A percentile compares a stretch with the other conserved stretches of the same genome.
Evolutionary conservation across 2,888 invertebrate genomes (phyloP).

Genomic region (Lampropteryx suffumata): DNA sequence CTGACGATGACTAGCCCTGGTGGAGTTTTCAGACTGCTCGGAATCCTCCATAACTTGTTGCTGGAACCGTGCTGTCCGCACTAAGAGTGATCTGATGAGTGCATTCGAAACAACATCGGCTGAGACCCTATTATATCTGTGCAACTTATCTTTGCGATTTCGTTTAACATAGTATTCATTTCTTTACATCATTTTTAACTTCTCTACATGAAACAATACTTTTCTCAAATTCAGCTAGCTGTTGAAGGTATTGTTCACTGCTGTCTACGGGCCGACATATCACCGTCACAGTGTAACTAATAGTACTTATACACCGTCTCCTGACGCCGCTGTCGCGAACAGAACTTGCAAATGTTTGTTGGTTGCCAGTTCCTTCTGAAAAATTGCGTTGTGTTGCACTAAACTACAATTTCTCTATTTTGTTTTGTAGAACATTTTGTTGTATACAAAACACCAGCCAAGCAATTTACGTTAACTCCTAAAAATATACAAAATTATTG

Average conservation of each 20-base stretch:
- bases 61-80: no score
- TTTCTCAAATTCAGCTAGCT: background rate
- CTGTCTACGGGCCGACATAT: slow-evolving; percentile 15
- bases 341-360: slow-evolving; percentile 32
- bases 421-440: slow-evolving; percentile 6
- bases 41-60: no score
- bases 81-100: no score
- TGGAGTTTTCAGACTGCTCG: no score
- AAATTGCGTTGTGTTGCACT: slow-evolving; percentile 24
- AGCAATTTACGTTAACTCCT: no score
- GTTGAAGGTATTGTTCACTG: slow-evolving; percentile 29
- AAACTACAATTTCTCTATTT: slow-evolving; percentile 13
- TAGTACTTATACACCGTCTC: slow-evolving; percentile 20
- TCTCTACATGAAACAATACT: slow-evolving; percentile 1
- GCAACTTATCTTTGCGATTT: no score
- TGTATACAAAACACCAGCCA: no score
- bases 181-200: background rate
- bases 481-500: no score
- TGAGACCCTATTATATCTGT: no score
- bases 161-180: background rate
- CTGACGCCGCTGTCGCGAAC: slow-evolving; percentile 26
- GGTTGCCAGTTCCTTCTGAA: slow-evolving; percentile 31
- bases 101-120: no score
- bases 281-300: slow-evolving; percentile 17
- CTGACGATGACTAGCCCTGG: background rate